Evolutionary conservation across 1,140 invertebrate species (phyloP).

Genomic region (Mesaphorura yosii): DNA sequence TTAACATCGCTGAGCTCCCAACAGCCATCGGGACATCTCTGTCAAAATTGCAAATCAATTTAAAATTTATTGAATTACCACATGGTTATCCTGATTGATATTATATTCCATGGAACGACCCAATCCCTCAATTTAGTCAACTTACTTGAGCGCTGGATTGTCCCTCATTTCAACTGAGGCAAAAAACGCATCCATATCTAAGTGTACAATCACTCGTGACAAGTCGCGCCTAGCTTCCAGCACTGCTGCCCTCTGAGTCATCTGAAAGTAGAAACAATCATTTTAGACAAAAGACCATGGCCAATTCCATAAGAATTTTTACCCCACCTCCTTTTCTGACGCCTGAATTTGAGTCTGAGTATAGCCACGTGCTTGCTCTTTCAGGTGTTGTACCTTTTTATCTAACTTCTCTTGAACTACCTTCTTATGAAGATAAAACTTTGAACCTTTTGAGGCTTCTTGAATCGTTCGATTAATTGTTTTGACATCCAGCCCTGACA

Average conservation of each 20-base stretch:
- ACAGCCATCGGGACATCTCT: constrained; percentile 53
- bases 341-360: constrained; percentile 35
- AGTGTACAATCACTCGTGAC: constrained; percentile 46
- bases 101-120: constrained; percentile 1
- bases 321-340: constrained; percentile 35
- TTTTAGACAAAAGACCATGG: neutral
- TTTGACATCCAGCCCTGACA: constrained; percentile 46
- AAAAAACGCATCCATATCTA: constrained; percentile 58
- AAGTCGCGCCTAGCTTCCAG: constrained; percentile 40
- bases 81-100: neutral
- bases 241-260: constrained; percentile 35
- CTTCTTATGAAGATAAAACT: constrained; percentile 45
- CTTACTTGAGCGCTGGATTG: constrained; percentile 41
- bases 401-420: constrained; percentile 39
- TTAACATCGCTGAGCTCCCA: constrained; percentile 48
- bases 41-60: too few species aligned
- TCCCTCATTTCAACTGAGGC: constrained; percentile 56
- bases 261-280: constrained; percentile 33
- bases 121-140: neutral
- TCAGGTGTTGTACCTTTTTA: constrained; percentile 39
- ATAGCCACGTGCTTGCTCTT: constrained; percentile 34
- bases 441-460: constrained; percentile 47
- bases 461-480: constrained; percentile 48
- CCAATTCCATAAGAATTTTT: neutral
- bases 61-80: neutral